Percentiles rank a stretch among this genome's conserved stretches.
Evolutionary conservation across 2,888 invertebrate genomes (phyloP).

Genomic region (Ennomos erosarius): DNA sequence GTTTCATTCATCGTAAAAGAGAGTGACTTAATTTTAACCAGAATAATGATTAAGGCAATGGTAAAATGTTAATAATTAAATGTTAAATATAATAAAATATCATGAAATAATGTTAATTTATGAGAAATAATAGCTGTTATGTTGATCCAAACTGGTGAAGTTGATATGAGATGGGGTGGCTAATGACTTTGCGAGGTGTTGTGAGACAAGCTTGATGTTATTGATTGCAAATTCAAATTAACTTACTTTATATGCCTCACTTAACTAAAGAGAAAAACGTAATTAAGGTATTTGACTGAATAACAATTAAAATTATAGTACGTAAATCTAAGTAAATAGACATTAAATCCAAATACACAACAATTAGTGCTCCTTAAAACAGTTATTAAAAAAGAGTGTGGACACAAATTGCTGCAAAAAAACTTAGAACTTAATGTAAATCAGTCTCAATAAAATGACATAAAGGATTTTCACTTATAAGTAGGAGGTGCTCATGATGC

Average conservation of each 20-base stretch:
- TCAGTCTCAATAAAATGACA: conserved; percentile 14
- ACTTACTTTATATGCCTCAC: conserved; percentile 43
- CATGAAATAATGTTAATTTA: neutral
- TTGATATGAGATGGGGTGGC: conserved; percentile 26
- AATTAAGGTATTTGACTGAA: conserved; percentile 24
- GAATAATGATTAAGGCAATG: conserved; percentile 43
- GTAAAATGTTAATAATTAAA: conserved; percentile 5
- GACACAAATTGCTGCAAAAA: conserved; percentile 25
- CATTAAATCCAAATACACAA: conserved; percentile 11
- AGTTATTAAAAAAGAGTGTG: conserved; percentile 17
- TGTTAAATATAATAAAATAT: no score
- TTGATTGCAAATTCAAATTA: conserved; percentile 32
- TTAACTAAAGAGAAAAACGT: conserved; percentile 38
- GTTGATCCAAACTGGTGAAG: conserved; percentile 4
- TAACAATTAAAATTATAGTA: conserved; percentile 20
- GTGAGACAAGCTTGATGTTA: conserved; percentile 35
- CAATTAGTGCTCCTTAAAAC: conserved; percentile 22
- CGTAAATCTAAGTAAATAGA: conserved; percentile 3
- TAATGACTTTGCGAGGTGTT: conserved; percentile 30
- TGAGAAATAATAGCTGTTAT: neutral
- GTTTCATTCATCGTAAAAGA: conserved; percentile 7
- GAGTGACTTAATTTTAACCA: conserved; percentile 45
- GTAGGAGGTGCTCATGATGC: no score
- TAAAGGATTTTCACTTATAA: neutral
- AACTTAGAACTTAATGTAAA: conserved; percentile 21